Base-by-base conservation (phyloP, 2,797 vertebrate genomes). In the Apogon hyalosoma region DNA sequence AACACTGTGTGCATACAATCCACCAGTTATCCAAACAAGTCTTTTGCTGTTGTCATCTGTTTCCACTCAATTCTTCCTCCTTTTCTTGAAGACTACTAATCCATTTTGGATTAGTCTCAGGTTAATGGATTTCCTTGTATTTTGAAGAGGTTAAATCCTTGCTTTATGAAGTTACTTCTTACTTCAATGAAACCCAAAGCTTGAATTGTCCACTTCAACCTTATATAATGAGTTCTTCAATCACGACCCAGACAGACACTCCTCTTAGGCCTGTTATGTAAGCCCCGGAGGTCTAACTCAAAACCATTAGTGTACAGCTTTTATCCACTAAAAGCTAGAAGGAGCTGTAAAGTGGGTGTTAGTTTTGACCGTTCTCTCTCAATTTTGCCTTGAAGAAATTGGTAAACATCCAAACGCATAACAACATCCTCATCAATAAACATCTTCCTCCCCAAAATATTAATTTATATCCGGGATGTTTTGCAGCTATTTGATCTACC, bases 201-300 rank as follows among this genome's bases (percentile, higher is more conserved):
- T 14, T 8, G n/a, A 50, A 2, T 12, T 46, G 1, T 56, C 51
- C 21, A 38, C 15, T 33, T 57, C 11, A 63, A 49, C 41, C 41
- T 42, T 48, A 62, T 18, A 54, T 24, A 19, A 5, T 43, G 14
- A 53, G 40, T 53, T 24, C 21, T 24, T 69, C 13, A 57, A 19
- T 41, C 21, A 46, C 43, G 3, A 8, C 3, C 0, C 12, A 28
- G 16, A 65, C 1, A 15, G 33, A 13, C 51, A 39, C 21, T 48
- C 52, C 19, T 56, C n/a, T 46, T 14, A 63, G 11, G 40, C 10
- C 41, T 43, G 33, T 63, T 40, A 42, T 54, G 16, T 53, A 69
- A 62, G n/a, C 43, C 21, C 45, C 1, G 3, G 21, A 40, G 48
- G 28, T 69, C 36, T 64, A 55, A 52, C 10, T 49, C 45, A 51